These are phyloP conservation scores for Natator depressus DNA, from an alignment of 2,113 vertebrate species.

Conservation along the genomic window DNA sequence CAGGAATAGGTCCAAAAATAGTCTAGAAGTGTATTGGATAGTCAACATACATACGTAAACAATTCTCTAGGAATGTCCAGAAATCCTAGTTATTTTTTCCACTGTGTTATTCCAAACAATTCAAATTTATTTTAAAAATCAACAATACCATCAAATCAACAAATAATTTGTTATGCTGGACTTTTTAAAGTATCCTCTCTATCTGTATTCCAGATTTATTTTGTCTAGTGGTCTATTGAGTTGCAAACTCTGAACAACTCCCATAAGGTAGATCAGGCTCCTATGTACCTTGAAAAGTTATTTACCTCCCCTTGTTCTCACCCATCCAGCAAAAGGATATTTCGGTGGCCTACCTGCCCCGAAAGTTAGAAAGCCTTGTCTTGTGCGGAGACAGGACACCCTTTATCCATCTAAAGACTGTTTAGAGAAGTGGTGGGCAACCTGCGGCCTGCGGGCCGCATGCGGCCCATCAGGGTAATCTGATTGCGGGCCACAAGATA, in stretches of 20 bases:
- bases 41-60: slow-evolving; percentile 10
- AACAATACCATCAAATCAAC: background rate
- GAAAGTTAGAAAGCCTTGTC: background rate
- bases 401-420: background rate
- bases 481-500: too few relatives aligned
- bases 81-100: background rate
- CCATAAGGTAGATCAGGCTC: background rate
- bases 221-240: background rate
- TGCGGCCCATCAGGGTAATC: too few relatives aligned
- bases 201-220: background rate
- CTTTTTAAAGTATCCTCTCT: background rate
- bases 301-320: background rate
- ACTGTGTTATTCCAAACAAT: background rate
- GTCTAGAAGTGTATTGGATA: slow-evolving; percentile 31
- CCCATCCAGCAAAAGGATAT: background rate
- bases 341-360: background rate
- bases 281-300: background rate
- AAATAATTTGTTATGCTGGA: background rate
- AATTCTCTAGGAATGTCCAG: background rate
- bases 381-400: background rate
- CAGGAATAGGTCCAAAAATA: slow-evolving; percentile 45
- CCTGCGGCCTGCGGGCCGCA: too few relatives aligned
- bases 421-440: background rate
- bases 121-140: background rate
- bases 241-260: background rate